Percentiles rank a stretch among this genome's conserved stretches.
phyloP scores from a whole-genome alignment of 2,113 vertebrate genomes.

The Protobothrops mucrosquamatus region DNA sequence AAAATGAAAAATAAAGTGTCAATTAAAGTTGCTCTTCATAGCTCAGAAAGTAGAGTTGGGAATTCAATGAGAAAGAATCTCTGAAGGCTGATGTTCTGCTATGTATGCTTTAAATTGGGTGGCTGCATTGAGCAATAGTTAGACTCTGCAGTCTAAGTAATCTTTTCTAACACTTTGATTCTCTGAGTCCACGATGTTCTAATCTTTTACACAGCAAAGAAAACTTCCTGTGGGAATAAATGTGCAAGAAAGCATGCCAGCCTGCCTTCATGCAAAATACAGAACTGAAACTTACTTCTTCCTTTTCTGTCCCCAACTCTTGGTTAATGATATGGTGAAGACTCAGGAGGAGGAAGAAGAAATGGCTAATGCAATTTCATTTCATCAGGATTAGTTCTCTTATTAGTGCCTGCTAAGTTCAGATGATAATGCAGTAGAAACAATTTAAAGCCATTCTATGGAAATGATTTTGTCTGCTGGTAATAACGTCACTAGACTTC shows the following conservation, averaged over 20 bases:
- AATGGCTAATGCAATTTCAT: neutral
- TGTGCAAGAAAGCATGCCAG: neutral
- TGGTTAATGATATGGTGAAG: neutral
- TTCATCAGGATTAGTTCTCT: neutral
- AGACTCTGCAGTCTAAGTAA: neutral
- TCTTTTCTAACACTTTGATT: neutral
- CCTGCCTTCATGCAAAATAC: neutral
- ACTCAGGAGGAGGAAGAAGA: neutral
- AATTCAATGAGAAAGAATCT: neutral
- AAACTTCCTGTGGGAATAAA: neutral
- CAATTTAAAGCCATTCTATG: neutral
- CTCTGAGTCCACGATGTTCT: neutral
- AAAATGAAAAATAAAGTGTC: neutral
- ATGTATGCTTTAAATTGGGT: neutral
- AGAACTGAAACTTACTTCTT: neutral
- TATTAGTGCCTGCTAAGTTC: neutral
- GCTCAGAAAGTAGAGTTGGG: neutral
- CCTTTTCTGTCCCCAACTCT: neutral
- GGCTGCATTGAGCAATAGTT: neutral
- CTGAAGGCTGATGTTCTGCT: neutral
- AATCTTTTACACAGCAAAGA: neutral
- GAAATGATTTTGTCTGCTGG: neutral
- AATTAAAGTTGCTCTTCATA: neutral
- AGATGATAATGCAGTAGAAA: neutral
- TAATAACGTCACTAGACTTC: neutral